Evolutionary conservation across 2,888 invertebrate species (phyloP).

Genomic region (Tenthredo livida): DNA sequence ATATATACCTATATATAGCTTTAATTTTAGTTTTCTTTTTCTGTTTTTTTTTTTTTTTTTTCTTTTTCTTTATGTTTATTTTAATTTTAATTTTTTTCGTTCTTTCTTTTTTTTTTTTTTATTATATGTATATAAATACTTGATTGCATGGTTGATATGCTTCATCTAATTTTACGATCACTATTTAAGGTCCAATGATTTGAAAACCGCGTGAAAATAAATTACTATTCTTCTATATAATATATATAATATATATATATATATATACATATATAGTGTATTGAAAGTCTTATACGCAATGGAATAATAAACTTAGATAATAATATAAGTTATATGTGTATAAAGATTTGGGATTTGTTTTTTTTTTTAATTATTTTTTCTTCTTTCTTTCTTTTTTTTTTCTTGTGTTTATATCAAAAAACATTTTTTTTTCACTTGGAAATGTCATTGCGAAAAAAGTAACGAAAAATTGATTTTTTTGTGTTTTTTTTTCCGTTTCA

Average conservation of each 20-base stretch:
- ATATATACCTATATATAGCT: slow-evolving; percentile 37
- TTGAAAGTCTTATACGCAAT: slow-evolving; percentile 73
- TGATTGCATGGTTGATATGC: slow-evolving; percentile 76
- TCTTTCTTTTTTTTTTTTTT: too few species aligned
- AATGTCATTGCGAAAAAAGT: slow-evolving; percentile 4
- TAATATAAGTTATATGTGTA: background rate
- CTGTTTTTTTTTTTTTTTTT: slow-evolving; percentile 35
- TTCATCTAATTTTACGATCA: slow-evolving; percentile 67
- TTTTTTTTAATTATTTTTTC: background rate
- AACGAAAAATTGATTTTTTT: background rate
- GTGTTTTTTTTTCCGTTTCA: background rate
- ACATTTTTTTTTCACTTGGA: background rate
- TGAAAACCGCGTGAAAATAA: slow-evolving; percentile 72
- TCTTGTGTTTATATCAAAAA: background rate
- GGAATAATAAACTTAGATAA: slow-evolving; percentile 68
- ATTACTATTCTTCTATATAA: slow-evolving; percentile 70
- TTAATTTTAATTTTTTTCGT: slow-evolving; percentile 52
- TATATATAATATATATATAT: slow-evolving; percentile 59
- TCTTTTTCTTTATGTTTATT: slow-evolving; percentile 33
- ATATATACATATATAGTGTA: background rate
- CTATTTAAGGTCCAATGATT: slow-evolving; percentile 63
- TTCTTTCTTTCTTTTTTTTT: background rate
- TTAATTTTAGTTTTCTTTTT: background rate
- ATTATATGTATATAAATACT: slow-evolving; percentile 64
- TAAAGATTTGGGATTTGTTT: slow-evolving; percentile 10